Base-by-base conservation (phyloP, 2,888 invertebrate species). In the Lithophane semibrunnea region DNA sequence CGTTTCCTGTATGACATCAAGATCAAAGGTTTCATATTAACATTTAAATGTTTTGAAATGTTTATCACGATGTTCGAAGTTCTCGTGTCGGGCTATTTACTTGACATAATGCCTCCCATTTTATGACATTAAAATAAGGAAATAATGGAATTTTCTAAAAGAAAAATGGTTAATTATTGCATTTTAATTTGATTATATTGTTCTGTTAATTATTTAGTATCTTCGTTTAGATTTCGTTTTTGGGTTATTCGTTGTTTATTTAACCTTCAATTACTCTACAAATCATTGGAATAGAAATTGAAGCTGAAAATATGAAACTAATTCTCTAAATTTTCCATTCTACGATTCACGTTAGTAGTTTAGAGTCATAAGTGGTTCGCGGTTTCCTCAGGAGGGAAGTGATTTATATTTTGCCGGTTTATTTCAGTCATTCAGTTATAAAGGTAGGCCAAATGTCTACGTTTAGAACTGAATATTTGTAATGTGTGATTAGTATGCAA, bases 1-100 rank as follows among this genome's bases (percentile, higher is more conserved):
- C 29, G 70, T 77, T 75, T 73, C 58, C 72, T 86, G 73, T 58
- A 69, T 73, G 73, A 76, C 63, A 71, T 24, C 16, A 61, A 87
- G 70, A 84, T 86, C 80, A 86, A 82, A 86, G 77, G 60, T 63
- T 78, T 77, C 13, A n/a, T 56, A 49, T 73, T 52, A 65, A 44
- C 10, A 52, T 79, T 71, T 75, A 58, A 68, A 73, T 77, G 44
- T 69, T 76, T 70, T 75, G 58, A 82, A 74, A 79, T 74, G 66
- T 75, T 49, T 81, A 52, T 75, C 10, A 52, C 58, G 75, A 76
- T 74, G 58, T 73, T 79, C 64, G 21, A 29, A 83, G 72, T 77
- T 63, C 69, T 71, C n/a, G 13, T n/a, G 18, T 63, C 71, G 56
- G 56, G 63, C 70, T 77, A 70, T 83, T 66, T 77, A 85, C 63